A percentile compares a stretch with the other conserved stretches of the same genome.
phyloP scores from a whole-genome alignment of 2,113 vertebrate genomes.

The Benitochromis conjunctus region DNA sequence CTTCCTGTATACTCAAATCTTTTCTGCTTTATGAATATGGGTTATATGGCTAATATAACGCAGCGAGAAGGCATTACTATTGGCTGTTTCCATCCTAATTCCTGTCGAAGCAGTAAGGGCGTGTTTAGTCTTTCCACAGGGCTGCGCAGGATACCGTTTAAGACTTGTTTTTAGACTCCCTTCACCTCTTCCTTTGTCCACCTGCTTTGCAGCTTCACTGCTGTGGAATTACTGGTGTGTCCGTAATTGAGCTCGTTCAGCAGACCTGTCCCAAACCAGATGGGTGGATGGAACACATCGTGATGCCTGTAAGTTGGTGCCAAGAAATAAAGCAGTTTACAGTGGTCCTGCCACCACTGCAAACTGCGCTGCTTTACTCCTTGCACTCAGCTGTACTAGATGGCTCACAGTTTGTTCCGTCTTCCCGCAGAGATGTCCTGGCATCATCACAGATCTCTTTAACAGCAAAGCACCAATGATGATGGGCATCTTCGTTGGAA shows the following conservation, averaged over 20 bases:
- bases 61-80: too few species aligned
- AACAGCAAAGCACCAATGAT: constrained; percentile 3
- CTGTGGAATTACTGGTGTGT: constrained; percentile 30
- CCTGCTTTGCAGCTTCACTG: constrained; percentile 52
- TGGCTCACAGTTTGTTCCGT: background rate
- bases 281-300: fast-evolving
- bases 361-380: background rate
- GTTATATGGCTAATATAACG: background rate
- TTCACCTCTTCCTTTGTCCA: background rate
- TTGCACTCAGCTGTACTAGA: background rate
- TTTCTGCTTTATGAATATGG: background rate
- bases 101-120: background rate
- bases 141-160: background rate
- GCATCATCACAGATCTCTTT: background rate
- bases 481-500: constrained; percentile 47
- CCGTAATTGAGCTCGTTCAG: fast-evolving
- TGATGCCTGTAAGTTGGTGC: constrained; percentile 44
- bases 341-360: background rate
- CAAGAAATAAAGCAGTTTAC: background rate
- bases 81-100: background rate
- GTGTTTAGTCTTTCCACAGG: background rate
- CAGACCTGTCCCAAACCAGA: constrained; percentile 35
- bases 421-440: constrained; percentile 41
- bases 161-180: background rate
- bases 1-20: background rate